phyloP scores from a whole-genome alignment of 2,113 vertebrate species.

The Siniperca knerii region DNA sequence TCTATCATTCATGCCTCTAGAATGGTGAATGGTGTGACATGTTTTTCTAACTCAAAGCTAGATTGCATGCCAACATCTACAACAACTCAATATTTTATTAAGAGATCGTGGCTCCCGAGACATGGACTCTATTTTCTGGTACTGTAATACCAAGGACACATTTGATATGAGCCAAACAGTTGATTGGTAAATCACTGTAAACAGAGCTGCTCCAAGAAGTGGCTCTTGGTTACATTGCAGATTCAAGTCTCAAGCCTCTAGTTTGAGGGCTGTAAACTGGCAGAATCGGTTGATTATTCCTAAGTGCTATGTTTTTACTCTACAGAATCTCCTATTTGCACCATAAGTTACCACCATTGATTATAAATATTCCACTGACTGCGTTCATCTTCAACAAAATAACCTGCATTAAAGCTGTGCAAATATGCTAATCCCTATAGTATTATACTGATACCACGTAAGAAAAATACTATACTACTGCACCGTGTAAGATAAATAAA shows the following conservation, averaged over 20 bases:
- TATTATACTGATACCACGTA: background rate
- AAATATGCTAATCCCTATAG: background rate
- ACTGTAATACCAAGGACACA: constrained; percentile 36
- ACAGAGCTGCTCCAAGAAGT: constrained; percentile 25
- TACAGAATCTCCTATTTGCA: background rate
- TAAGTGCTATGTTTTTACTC: constrained; percentile 10
- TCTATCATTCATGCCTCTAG: constrained; percentile 7
- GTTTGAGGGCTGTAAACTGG: constrained; percentile 17
- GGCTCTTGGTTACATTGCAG: constrained; percentile 33
- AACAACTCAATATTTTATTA: constrained; percentile 54
- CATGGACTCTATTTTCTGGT: constrained; percentile 36
- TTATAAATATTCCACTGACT: background rate
- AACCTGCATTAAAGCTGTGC: background rate
- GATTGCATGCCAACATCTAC: constrained; percentile 36
- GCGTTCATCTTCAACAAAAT: background rate
- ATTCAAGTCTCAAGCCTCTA: constrained; percentile 30
- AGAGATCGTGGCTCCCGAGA: constrained; percentile 47
- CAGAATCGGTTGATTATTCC: constrained; percentile 10
- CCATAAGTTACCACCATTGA: background rate
- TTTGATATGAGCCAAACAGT: constrained; percentile 28
- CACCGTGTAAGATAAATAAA: background rate
- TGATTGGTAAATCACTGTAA: constrained; percentile 44
- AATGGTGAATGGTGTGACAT: constrained; percentile 3
- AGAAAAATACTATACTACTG: background rate
- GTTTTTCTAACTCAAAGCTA: constrained; percentile 15